Conservation (phyloP, 1,140 invertebrate genomes). For the Achroia grisella region DNA sequence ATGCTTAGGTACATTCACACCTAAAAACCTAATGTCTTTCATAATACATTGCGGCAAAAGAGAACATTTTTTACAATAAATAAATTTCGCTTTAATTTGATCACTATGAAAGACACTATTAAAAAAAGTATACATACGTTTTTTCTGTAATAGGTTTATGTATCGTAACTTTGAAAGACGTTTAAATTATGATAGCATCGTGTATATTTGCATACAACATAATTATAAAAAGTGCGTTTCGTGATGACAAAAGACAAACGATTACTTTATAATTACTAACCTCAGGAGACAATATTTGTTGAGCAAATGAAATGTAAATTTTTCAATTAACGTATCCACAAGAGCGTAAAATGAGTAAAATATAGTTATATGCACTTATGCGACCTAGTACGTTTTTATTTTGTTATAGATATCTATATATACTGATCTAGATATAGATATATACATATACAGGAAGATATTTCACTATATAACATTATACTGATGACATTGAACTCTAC, state of each 20-base stretch:
- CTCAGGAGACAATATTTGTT: conserved; percentile 27
- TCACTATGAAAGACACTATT: too few relatives aligned
- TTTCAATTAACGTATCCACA: conserved; percentile 32
- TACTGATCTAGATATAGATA: not conserved
- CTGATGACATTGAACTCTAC: conserved; percentile 24
- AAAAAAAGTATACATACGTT: too few relatives aligned
- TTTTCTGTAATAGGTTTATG: too few relatives aligned
- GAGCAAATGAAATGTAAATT: conserved; percentile 39
- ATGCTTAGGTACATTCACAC: too few relatives aligned
- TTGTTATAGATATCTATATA: not conserved
- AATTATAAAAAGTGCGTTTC: conserved; percentile 9
- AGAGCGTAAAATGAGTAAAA: conserved; percentile 35
- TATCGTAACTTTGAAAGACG: too few relatives aligned
- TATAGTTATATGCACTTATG: not conserved
- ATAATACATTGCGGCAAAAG: too few relatives aligned
- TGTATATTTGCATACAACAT: not conserved
- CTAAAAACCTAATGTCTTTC: too few relatives aligned
- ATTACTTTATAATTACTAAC: conserved; percentile 31
- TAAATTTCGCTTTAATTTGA: too few relatives aligned
- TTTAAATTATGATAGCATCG: too few relatives aligned
- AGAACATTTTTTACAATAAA: too few relatives aligned
- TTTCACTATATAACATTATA: not conserved
- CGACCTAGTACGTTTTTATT: not conserved
- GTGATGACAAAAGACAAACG: conserved; percentile 27
- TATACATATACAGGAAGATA: not conserved